Percentiles rank a stretch among this genome's conserved stretches.
Conservation (phyloP, 1,140 invertebrate genomes). For the Nilaparvata lugens region DNA sequence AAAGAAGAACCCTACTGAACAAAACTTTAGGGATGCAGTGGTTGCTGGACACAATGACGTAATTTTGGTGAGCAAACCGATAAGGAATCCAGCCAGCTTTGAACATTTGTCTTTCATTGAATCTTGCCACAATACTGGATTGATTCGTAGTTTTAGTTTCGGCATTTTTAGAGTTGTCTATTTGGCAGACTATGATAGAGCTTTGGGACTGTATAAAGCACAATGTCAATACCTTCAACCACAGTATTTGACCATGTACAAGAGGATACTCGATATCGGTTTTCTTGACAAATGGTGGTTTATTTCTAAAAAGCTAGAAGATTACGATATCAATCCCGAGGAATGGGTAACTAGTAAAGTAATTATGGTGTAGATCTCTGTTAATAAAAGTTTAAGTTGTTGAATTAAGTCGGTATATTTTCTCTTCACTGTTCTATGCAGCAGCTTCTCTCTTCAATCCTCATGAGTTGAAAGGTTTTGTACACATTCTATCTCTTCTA, state of each 20-base stretch:
- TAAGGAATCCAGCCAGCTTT: conserved; percentile 54
- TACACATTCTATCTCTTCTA: too few relatives aligned
- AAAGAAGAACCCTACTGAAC: conserved; percentile 54
- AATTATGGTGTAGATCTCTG: too few relatives aligned
- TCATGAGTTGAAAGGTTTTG: too few relatives aligned
- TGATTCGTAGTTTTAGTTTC: conserved; percentile 52
- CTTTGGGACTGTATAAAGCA: conserved; percentile 57
- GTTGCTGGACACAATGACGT: conserved; percentile 49
- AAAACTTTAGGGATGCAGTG: conserved; percentile 47
- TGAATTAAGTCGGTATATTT: too few relatives aligned
- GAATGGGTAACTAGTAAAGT: conserved; percentile 28
- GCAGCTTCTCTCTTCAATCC: too few relatives aligned
- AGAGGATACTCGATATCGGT: conserved; percentile 64
- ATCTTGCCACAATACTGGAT: conserved; percentile 52
- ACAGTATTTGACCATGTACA: conserved; percentile 46
- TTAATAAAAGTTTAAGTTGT: too few relatives aligned
- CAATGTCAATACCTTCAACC: conserved; percentile 62
- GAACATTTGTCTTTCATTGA: conserved; percentile 51
- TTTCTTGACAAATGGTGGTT: conserved; percentile 65
- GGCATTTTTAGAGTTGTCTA: conserved; percentile 66
- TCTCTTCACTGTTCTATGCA: too few relatives aligned
- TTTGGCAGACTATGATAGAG: conserved; percentile 53
- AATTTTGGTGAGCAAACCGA: conserved; percentile 48
- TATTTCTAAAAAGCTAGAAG: conserved; percentile 54
- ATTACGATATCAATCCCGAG: conserved; percentile 64